A percentile compares a stretch with the other conserved stretches of the same genome.
These are phyloP conservation scores for Ibidorhyncha struthersii DNA, from an alignment of 2,113 vertebrate genomes.

Conservation along the genomic window DNA sequence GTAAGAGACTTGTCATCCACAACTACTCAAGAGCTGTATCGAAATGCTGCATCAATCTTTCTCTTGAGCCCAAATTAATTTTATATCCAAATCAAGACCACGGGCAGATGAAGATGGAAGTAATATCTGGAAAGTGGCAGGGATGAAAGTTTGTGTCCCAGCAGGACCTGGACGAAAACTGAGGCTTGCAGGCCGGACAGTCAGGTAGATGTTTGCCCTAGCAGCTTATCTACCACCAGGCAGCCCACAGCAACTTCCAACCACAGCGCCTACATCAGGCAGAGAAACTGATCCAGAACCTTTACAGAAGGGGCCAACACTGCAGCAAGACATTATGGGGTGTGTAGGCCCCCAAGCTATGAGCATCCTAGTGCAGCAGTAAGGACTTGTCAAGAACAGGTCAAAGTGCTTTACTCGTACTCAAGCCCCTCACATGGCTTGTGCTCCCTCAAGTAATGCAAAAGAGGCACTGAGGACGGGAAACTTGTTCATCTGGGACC, in stretches of 20 bases:
- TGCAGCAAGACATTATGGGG: background rate
- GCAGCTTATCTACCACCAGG: background rate
- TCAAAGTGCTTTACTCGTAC: background rate
- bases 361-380: background rate
- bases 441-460: background rate
- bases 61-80: background rate
- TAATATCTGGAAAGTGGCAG: background rate
- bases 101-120: background rate
- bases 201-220: background rate
- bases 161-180: background rate
- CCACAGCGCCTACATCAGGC: background rate
- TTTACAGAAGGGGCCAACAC: background rate
- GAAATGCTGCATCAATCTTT: background rate
- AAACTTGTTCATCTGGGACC: background rate
- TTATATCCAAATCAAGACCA: background rate
- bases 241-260: background rate
- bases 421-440: background rate
- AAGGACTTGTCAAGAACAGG: background rate
- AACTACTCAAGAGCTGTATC: background rate
- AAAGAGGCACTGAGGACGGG: background rate
- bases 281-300: background rate
- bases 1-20: background rate
- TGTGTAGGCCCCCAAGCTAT: background rate
- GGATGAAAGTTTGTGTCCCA: background rate
- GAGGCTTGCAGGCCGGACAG: background rate